Evolutionary conservation across 1,140 invertebrate genomes (phyloP).

Genomic region (Psilanteris sp.): DNA sequence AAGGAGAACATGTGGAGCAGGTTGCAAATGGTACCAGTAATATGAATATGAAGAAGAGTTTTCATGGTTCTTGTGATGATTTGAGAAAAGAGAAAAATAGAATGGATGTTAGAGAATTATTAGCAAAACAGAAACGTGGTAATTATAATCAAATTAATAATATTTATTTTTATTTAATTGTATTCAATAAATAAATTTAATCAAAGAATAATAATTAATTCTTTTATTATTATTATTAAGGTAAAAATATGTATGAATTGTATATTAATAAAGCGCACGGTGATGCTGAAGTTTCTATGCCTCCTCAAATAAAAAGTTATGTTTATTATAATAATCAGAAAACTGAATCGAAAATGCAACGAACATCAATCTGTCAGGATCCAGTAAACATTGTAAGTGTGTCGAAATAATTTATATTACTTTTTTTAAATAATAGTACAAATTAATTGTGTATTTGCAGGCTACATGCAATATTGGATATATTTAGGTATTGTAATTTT

Average conservation of each 20-base stretch:
- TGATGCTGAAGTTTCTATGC: constrained; percentile 60
- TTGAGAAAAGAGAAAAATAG: constrained; percentile 62
- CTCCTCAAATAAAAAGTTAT: constrained; percentile 72
- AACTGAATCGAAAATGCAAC: constrained; percentile 69
- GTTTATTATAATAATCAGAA: constrained; percentile 71
- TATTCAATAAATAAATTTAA: too few relatives aligned
- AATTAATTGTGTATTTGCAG: constrained; percentile 75
- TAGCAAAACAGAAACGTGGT: constrained; percentile 37
- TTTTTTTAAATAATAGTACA: constrained; percentile 27
- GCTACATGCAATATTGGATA: constrained; percentile 76
- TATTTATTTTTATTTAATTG: too few relatives aligned
- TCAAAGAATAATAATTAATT: too few relatives aligned
- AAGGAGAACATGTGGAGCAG: constrained; percentile 70
- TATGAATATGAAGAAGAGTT: constrained; percentile 65
- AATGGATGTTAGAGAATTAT: constrained; percentile 7
- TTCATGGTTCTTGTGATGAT: constrained; percentile 71
- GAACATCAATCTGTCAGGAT: constrained; percentile 74
- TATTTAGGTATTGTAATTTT: constrained; percentile 77
- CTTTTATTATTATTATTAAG: too few relatives aligned
- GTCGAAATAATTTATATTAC: not conserved
- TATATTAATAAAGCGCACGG: constrained; percentile 68
- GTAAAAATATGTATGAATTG: constrained; percentile 60
- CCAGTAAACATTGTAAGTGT: constrained; percentile 69
- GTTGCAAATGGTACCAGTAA: constrained; percentile 28
- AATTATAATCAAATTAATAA: too few relatives aligned